A percentile compares a stretch with the other conserved stretches of the same genome.
Conservation (phyloP, 2,113 vertebrate species). For the Halcyon senegalensis region DNA sequence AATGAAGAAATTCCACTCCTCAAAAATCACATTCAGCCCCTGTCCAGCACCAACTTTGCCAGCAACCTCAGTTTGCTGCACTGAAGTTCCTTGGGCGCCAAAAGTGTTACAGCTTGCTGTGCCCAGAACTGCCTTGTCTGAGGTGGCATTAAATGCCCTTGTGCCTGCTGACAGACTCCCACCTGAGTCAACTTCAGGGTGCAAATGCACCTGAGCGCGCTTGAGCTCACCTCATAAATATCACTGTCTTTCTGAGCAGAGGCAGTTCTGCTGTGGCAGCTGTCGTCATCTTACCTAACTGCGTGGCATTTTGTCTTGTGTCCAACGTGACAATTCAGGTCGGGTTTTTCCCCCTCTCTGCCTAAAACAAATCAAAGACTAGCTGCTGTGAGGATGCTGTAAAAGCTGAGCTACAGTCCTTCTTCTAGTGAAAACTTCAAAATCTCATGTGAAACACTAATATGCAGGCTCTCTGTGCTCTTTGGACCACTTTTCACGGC, state of each 20-base stretch:
- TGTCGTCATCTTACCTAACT: not conserved
- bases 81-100: fast-evolving
- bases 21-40: not conserved
- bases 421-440: too few relatives aligned
- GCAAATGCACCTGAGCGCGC: fast-evolving
- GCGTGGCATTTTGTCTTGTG: not conserved
- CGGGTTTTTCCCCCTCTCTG: not conserved
- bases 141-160: not conserved
- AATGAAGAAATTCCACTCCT: not conserved
- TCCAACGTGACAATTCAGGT: fast-evolving
- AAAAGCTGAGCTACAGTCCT: too few relatives aligned
- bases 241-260: not conserved
- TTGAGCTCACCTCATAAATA: not conserved
- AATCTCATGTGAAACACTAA: too few relatives aligned
- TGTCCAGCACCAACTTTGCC: not conserved
- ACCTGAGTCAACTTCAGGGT: fast-evolving
- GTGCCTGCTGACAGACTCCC: fast-evolving
- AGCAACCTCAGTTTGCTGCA: not conserved
- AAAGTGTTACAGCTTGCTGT: not conserved
- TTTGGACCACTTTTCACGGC: too few relatives aligned
- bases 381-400: not conserved
- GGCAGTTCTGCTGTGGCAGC: not conserved
- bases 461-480: too few relatives aligned
- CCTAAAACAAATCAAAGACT: not conserved
- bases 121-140: not conserved